phyloP scores from a whole-genome alignment of 2,113 vertebrate genomes.

The Campylorhamphus procurvoides region DNA sequence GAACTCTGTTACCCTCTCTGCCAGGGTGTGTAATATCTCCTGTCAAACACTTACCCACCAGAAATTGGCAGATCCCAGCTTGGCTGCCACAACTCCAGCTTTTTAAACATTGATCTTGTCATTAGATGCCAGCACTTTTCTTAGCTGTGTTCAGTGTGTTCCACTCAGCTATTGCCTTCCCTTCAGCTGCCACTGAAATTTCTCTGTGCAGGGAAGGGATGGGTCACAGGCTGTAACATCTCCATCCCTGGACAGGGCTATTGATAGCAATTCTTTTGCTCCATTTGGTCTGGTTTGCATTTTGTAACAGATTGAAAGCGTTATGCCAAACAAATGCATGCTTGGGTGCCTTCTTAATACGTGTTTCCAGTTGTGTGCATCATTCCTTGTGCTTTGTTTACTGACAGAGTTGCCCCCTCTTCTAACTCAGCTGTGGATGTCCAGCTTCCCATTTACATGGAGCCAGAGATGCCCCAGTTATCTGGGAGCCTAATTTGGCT shows the following conservation, averaged over 20 bases:
- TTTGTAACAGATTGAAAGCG: not conserved
- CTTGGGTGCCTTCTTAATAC: not conserved
- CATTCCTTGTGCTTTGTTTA: not conserved
- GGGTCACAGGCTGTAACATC: not conserved
- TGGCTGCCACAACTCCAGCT: not conserved
- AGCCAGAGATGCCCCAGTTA: not conserved
- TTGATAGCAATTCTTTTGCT: not conserved
- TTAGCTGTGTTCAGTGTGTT: not conserved
- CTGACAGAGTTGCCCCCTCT: not conserved
- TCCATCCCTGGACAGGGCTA: not conserved
- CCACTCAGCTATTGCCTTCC: not conserved
- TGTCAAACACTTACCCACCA: not conserved
- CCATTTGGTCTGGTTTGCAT: not conserved
- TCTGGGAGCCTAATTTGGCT: not conserved
- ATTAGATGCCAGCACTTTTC: not conserved
- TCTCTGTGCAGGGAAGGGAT: not conserved
- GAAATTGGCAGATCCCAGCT: not conserved
- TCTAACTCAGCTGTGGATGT: not conserved
- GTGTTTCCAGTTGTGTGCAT: not conserved
- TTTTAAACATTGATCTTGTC: not conserved
- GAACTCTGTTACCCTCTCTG: not conserved
- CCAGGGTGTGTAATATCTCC: not conserved
- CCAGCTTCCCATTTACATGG: accelerated
- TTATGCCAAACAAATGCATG: not conserved
- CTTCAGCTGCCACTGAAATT: not conserved